phyloP scores from a whole-genome alignment of 53 echinoderm and acorn worm species.

The Arbacia lixula region DNA sequence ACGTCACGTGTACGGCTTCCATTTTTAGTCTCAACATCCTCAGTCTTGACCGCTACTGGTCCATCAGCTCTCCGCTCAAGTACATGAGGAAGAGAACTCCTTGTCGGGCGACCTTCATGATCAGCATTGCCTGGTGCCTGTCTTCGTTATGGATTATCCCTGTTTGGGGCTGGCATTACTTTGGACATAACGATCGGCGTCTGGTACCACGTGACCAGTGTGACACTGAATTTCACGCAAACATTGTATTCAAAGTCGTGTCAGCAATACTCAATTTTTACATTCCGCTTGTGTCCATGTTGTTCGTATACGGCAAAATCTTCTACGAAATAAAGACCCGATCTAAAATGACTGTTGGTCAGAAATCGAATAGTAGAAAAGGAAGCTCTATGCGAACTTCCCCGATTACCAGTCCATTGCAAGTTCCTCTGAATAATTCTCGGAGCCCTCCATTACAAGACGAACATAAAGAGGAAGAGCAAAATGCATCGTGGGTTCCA shows the following conservation, averaged over 20 bases:
- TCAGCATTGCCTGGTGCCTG: constrained; percentile 82
- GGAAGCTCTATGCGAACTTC: constrained; percentile 24
- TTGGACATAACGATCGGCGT: constrained; percentile 63
- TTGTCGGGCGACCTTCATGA: constrained; percentile 86
- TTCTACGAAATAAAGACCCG: constrained; percentile 84
- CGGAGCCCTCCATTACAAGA: background rate
- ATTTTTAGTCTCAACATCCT: constrained; percentile 93
- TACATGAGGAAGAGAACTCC: constrained; percentile 91
- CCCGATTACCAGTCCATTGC: constrained; percentile 14
- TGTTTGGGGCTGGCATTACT: constrained; percentile 78
- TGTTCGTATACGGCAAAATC: constrained; percentile 84
- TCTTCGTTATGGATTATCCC: constrained; percentile 80
- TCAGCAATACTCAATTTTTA: constrained; percentile 95
- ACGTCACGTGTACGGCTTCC: constrained; percentile 94
- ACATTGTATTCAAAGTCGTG: constrained; percentile 75
- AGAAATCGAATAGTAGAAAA: constrained; percentile 28
- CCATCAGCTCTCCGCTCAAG: constrained; percentile 87
- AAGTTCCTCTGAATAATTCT: constrained; percentile 22
- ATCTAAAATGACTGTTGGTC: constrained; percentile 82
- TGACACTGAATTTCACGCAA: constrained; percentile 87
- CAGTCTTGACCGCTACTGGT: constrained; percentile 97
- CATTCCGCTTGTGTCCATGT: constrained; percentile 77
- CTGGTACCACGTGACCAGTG: constrained; percentile 64
- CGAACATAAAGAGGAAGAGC: constrained; percentile 31
- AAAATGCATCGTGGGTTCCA: constrained; percentile 68